Conservation (phyloP, 2,888 invertebrate species). For the Lottia scabra region DNA sequence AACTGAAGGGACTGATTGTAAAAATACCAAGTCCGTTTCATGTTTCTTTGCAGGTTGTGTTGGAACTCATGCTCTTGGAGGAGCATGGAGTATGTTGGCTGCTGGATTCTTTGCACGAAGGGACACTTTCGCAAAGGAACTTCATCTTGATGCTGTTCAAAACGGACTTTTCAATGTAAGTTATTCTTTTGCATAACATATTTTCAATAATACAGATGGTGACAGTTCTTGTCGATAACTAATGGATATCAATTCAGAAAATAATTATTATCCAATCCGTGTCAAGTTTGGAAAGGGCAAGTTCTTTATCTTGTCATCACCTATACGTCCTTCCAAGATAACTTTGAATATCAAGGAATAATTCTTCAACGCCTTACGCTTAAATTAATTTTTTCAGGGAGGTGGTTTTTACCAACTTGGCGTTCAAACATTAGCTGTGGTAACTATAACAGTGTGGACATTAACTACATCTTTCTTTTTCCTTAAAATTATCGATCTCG, state of each 20-base stretch:
- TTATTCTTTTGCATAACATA: too few relatives aligned
- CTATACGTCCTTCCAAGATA: too few relatives aligned
- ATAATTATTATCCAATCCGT: too few relatives aligned
- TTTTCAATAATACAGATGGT: too few relatives aligned
- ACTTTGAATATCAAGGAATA: too few relatives aligned
- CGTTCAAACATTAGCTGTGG: constrained; percentile 80
- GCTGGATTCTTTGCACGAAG: constrained; percentile 49
- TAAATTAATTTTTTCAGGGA: constrained; percentile 66
- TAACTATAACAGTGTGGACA: constrained; percentile 83
- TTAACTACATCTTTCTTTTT: constrained; percentile 79
- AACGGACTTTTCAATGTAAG: constrained; percentile 41
- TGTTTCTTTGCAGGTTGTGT: constrained; percentile 46
- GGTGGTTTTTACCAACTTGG: constrained; percentile 90
- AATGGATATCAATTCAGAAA: too few relatives aligned
- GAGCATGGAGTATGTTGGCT: constrained; percentile 52
- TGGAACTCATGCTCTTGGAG: constrained; percentile 50
- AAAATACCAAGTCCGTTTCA: too few relatives aligned
- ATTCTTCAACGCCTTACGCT: too few relatives aligned
- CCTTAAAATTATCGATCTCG: constrained; percentile 69
- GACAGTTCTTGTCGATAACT: too few relatives aligned
- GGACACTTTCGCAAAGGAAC: constrained; percentile 36
- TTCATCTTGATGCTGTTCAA: constrained; percentile 31
- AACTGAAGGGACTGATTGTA: too few relatives aligned
- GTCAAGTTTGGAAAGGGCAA: too few relatives aligned
- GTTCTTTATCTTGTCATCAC: too few relatives aligned